Conservation (phyloP, 2,113 vertebrate genomes). For the Marmota monax region DNA sequence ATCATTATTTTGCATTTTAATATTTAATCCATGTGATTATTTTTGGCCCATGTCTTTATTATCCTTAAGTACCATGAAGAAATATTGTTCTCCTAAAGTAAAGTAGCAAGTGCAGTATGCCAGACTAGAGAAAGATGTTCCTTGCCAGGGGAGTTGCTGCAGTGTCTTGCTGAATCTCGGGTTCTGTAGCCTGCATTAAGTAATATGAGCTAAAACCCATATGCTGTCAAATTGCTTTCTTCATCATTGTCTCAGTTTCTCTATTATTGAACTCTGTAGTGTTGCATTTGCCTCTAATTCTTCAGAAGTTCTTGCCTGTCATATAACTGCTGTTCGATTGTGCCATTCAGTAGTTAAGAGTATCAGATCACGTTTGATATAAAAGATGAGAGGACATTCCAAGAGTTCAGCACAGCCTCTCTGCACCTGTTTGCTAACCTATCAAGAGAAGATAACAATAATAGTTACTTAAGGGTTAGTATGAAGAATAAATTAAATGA, state of each 20-base stretch:
- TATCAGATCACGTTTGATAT: neutral
- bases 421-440: neutral
- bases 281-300: neutral
- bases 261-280: neutral
- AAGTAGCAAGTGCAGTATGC: neutral
- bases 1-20: slow-evolving; percentile 40
- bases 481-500: slow-evolving; percentile 12
- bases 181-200: neutral
- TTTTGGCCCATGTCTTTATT: neutral
- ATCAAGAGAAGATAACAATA: neutral
- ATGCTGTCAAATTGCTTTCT: neutral
- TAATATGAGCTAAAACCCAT: slow-evolving; percentile 54
- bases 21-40: neutral
- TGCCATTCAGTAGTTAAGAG: neutral
- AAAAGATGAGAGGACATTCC: neutral
- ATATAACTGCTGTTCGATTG: neutral
- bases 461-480: neutral
- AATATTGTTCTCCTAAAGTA: neutral
- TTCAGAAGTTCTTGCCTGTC: neutral
- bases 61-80: slow-evolving; percentile 31
- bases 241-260: neutral
- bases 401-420: neutral
- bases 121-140: neutral
- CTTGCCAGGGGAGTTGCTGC: neutral
- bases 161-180: neutral